A percentile compares a stretch with the other conserved stretches of the same genome.
These are phyloP conservation scores for Tenebrosternarchus preto DNA, from an alignment of 2,113 vertebrate genomes.

Conservation along the genomic window DNA sequence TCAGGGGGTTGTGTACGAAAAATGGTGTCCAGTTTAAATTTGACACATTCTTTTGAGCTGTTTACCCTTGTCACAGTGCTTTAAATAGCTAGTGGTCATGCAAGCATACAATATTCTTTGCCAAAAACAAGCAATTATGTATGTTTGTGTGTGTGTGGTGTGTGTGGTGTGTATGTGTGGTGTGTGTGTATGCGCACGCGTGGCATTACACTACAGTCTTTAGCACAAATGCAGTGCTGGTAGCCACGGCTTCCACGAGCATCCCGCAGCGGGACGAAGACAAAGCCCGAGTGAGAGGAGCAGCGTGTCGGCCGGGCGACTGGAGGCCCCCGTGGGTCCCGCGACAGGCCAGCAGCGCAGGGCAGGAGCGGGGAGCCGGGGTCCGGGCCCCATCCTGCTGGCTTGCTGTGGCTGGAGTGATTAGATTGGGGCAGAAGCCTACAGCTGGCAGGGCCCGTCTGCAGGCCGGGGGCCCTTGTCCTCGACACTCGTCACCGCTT, in stretches of 20 bases:
- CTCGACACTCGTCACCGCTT: constrained; percentile 95
- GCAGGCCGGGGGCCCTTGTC: constrained; percentile 95
- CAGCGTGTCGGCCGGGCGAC: background rate
- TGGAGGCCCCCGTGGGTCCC: background rate
- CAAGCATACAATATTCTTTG: constrained; percentile 36
- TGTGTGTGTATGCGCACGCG: too few species aligned
- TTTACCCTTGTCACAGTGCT: constrained; percentile 67
- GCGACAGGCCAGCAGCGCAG: constrained; percentile 14
- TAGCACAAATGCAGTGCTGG: too few species aligned
- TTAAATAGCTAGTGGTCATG: constrained; percentile 50
- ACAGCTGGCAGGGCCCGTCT: constrained; percentile 99
- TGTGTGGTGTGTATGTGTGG: too few species aligned
- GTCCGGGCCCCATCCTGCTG: constrained; percentile 29
- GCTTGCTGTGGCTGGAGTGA: constrained; percentile 95
- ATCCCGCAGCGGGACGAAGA: background rate
- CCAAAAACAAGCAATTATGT: too few species aligned
- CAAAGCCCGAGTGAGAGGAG: background rate
- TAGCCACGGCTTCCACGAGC: too few species aligned
- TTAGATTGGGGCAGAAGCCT: constrained; percentile 99
- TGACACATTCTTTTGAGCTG: constrained; percentile 68
- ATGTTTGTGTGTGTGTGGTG: too few species aligned
- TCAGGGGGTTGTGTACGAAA: constrained; percentile 51
- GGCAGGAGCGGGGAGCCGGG: constrained; percentile 4
- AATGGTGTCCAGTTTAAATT: constrained; percentile 67
- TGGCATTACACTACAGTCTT: too few species aligned